phyloP scores from a whole-genome alignment of 2,888 invertebrate genomes.

The Xestobium rufovillosum region DNA sequence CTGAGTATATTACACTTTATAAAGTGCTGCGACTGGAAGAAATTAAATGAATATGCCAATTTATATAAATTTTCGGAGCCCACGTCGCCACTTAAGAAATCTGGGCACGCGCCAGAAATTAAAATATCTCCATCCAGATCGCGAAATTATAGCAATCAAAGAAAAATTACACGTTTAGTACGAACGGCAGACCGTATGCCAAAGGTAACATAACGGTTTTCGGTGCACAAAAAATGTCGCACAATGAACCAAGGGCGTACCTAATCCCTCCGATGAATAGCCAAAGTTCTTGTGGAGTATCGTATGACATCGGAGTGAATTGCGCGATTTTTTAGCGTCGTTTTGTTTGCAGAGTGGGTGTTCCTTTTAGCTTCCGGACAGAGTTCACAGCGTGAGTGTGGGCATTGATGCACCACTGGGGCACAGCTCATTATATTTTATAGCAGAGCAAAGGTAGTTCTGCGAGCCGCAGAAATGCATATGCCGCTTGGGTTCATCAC shows the following conservation, averaged over 20 bases:
- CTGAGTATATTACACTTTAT: too few species aligned
- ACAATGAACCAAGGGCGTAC: slow-evolving; percentile 32
- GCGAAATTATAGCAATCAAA: slow-evolving; percentile 40
- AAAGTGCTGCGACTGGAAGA: too few species aligned
- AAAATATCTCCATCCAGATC: slow-evolving; percentile 40
- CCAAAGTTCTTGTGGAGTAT: slow-evolving; percentile 34
- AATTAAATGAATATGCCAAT: too few species aligned
- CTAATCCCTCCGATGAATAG: slow-evolving; percentile 27
- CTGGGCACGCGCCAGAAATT: slow-evolving; percentile 42
- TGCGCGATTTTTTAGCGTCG: slow-evolving; percentile 36
- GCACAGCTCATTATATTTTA: too few species aligned
- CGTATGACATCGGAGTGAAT: slow-evolving; percentile 37
- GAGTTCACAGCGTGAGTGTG: slow-evolving; percentile 25
- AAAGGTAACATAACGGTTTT: slow-evolving; percentile 40
- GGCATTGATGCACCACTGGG: too few species aligned
- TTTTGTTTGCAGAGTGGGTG: slow-evolving; percentile 38
- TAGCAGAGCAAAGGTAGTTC: too few species aligned
- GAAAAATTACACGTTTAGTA: slow-evolving; percentile 37
- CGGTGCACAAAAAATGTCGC: slow-evolving; percentile 33
- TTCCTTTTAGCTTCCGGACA: slow-evolving; percentile 40
- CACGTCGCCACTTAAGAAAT: too few species aligned
- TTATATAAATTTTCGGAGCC: too few species aligned
- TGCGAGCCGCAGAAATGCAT: too few species aligned
- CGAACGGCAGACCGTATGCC: slow-evolving; percentile 24
- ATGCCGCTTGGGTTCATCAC: too few species aligned